Percentiles rank a stretch among this genome's conserved stretches.
These are phyloP conservation scores for Tokudaia muenninki DNA, from an alignment of 2,797 vertebrate genomes.

Conservation along the genomic window DNA sequence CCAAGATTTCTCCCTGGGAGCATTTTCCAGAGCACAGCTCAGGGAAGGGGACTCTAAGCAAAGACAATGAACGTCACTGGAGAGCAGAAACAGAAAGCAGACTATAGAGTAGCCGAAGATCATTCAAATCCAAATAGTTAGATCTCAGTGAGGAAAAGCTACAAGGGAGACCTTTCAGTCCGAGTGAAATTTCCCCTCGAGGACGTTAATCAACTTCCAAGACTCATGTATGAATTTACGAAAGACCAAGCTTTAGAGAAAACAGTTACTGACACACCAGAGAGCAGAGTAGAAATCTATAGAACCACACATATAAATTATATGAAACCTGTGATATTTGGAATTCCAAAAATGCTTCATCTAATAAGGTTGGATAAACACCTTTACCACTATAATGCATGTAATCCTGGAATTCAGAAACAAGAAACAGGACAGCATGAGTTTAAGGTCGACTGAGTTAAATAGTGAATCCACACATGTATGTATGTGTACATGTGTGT, in stretches of 20 bases:
- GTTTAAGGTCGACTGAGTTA: not conserved
- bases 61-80: conserved; percentile 16
- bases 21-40: conserved; percentile 73
- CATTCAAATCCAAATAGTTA: not conserved
- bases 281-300: conserved; percentile 29
- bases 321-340: not conserved
- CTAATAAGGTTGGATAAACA: not conserved
- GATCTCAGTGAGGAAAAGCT: not conserved
- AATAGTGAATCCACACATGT: not conserved
- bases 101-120: not conserved
- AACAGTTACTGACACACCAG: not conserved
- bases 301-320: not conserved
- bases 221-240: no score
- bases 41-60: conserved; percentile 40
- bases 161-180: not conserved
- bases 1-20: conserved; percentile 65
- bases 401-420: not conserved
- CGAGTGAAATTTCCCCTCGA: not conserved
- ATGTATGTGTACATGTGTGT: not conserved
- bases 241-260: not conserved
- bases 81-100: conserved; percentile 17
- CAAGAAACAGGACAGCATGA: not conserved
- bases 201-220: not conserved
- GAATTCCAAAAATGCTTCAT: not conserved
- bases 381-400: not conserved